phyloP scores from a whole-genome alignment of 2,797 vertebrate species.

The Microctenopoma lineatum region DNA sequence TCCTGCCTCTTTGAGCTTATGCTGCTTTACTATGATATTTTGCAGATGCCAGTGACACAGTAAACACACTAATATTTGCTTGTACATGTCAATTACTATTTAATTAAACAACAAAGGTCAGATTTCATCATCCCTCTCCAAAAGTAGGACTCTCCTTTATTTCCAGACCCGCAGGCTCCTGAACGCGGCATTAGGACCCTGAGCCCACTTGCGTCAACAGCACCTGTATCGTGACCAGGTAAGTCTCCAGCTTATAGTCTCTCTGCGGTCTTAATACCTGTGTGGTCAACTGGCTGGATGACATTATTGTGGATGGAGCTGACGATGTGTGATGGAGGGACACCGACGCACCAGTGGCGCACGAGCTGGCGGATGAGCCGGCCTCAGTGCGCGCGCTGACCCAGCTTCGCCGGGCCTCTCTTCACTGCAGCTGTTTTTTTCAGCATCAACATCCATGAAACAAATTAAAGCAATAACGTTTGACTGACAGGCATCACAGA shows the following conservation, averaged over 20 bases:
- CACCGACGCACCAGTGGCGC: slow-evolving; percentile 40
- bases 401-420: slow-evolving; percentile 19
- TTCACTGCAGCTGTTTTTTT: background rate
- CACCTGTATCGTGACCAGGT: slow-evolving; percentile 33
- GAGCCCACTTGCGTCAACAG: slow-evolving; percentile 51
- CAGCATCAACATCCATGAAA: slow-evolving; percentile 22
- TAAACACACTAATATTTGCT: too few relatives aligned
- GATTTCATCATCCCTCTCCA: too few relatives aligned
- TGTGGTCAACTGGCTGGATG: slow-evolving; percentile 1
- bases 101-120: too few relatives aligned
- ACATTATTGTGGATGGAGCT: slow-evolving; percentile 19
- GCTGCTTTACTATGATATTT: too few relatives aligned
- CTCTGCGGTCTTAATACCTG: slow-evolving; percentile 23
- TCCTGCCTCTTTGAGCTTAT: too few relatives aligned
- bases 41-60: too few relatives aligned
- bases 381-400: slow-evolving; percentile 23
- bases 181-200: slow-evolving; percentile 56
- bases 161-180: slow-evolving; percentile 13
- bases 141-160: background rate
- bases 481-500: slow-evolving; percentile 58
- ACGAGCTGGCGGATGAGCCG: slow-evolving; percentile 32
- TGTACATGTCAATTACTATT: too few relatives aligned
- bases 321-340: slow-evolving; percentile 51
- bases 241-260: slow-evolving; percentile 48
- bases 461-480: slow-evolving; percentile 20